Conservation (phyloP, 2,888 invertebrate genomes). For the Drosophila paracracens region DNA sequence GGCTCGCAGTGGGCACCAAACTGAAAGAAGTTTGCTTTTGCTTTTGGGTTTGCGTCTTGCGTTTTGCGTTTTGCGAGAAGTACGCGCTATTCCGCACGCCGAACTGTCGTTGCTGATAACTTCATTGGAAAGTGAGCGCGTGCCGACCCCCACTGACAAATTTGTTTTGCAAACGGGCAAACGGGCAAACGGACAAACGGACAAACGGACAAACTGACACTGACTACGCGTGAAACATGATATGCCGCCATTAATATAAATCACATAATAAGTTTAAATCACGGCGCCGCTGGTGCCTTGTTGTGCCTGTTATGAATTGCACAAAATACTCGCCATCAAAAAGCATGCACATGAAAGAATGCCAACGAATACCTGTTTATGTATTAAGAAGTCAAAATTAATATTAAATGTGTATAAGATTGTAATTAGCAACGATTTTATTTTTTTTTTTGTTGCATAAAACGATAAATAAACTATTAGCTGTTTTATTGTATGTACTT, state of each 20-base stretch:
- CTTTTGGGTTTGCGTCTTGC: slow-evolving; percentile 25
- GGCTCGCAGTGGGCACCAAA: slow-evolving; percentile 41
- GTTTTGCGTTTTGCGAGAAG: slow-evolving; percentile 22
- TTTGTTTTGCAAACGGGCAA: slow-evolving; percentile 71
- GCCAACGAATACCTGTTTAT: slow-evolving; percentile 36
- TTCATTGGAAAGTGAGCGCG: slow-evolving; percentile 81
- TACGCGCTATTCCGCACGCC: slow-evolving; percentile 39
- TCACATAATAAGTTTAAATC: slow-evolving; percentile 76
- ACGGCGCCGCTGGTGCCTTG: slow-evolving; percentile 50
- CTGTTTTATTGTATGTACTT: neutral
- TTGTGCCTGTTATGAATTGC: slow-evolving; percentile 35
- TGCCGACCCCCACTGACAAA: slow-evolving; percentile 85
- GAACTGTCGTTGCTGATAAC: slow-evolving; percentile 66
- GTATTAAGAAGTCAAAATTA: neutral
- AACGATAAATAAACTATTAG: neutral
- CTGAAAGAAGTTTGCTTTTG: slow-evolving; percentile 32
- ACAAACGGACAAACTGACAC: slow-evolving; percentile 64
- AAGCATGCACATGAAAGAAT: slow-evolving; percentile 37
- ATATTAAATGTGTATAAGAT: neutral
- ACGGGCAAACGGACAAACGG: slow-evolving; percentile 38
- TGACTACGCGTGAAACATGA: slow-evolving; percentile 83
- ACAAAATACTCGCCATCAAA: slow-evolving; percentile 41
- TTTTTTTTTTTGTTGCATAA: too few relatives aligned
- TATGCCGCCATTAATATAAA: slow-evolving; percentile 83
- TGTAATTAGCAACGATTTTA: neutral